Conservation (phyloP, 2,113 vertebrate genomes). For the Phycodurus eques region DNA sequence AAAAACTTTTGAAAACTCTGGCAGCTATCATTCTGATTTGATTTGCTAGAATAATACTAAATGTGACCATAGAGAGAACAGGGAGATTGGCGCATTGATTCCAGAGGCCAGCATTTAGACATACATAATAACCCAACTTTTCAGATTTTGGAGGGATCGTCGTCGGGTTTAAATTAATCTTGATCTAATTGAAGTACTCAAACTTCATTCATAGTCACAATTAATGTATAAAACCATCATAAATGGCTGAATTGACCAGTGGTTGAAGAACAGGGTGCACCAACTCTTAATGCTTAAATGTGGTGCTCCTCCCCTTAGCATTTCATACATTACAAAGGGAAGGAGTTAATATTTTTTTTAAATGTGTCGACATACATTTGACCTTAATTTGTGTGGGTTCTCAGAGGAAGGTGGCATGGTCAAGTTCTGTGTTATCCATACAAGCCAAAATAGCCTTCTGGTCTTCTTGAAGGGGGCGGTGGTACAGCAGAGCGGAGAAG, state of each 20-base stretch:
- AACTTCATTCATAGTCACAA: neutral
- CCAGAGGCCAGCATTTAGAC: conserved; percentile 1
- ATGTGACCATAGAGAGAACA: neutral
- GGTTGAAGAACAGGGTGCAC: conserved; percentile 12
- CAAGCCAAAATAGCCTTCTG: conserved; percentile 96
- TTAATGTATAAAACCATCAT: neutral
- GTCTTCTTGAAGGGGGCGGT: conserved; percentile 86
- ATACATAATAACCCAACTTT: neutral
- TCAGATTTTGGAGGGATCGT: neutral
- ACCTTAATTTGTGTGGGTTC: conserved; percentile 30
- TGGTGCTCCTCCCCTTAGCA: conserved; percentile 22
- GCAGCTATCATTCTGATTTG: conserved; percentile 28
- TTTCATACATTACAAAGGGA: conserved; percentile 19
- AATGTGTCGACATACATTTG: conserved; percentile 2
- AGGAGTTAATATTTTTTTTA: conserved; percentile 4
- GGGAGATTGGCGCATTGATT: neutral
- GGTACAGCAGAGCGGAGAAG: conserved; percentile 90
- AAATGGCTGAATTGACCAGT: conserved; percentile 36
- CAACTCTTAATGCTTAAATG: conserved; percentile 30
- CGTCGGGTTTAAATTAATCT: neutral
- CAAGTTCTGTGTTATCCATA: conserved; percentile 88
- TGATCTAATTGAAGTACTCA: conserved; percentile 2
- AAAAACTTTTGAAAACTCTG: conserved; percentile 54
- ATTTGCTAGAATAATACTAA: conserved; percentile 8
- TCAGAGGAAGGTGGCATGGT: conserved; percentile 76